Evolutionary conservation across 1,140 invertebrate genomes (phyloP).

Genomic region (Maniola jurtina): DNA sequence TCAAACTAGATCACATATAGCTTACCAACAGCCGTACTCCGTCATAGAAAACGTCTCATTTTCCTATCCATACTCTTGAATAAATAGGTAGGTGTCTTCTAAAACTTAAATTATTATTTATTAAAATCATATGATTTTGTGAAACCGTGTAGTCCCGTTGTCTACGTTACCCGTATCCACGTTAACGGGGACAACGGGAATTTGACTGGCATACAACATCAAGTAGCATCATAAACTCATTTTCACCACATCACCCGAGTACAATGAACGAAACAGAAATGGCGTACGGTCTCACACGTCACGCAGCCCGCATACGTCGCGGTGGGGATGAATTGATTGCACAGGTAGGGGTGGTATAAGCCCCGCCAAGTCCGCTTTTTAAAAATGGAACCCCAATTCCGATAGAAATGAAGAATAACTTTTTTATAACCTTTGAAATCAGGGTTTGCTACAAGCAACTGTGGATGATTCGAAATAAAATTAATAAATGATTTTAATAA

Average conservation of each 20-base stretch:
- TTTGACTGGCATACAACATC: background rate
- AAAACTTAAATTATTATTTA: too few species aligned
- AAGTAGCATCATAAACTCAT: background rate
- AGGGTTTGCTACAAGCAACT: background rate
- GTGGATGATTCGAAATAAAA: background rate
- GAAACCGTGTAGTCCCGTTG: too few species aligned
- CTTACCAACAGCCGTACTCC: too few species aligned
- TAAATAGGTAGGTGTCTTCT: too few species aligned
- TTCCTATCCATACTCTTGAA: too few species aligned
- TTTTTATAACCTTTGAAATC: slow-evolving; percentile 5
- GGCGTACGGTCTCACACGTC: slow-evolving; percentile 42
- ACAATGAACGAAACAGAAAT: slow-evolving; percentile 49
- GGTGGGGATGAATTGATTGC: slow-evolving; percentile 68
- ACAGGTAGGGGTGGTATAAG: slow-evolving; percentile 54
- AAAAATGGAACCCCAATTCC: slow-evolving; percentile 48
- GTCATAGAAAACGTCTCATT: too few species aligned
- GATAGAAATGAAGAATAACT: slow-evolving; percentile 3
- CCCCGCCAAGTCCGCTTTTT: slow-evolving; percentile 42
- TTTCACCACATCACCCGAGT: background rate
- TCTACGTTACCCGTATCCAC: too few species aligned
- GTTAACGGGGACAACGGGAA: too few species aligned
- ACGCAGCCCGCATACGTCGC: slow-evolving; percentile 45
- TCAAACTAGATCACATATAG: too few species aligned
- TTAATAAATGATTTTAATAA: too few species aligned
- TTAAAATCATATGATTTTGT: too few species aligned